Base-by-base conservation (phyloP, 2,113 vertebrate genomes). In the Toxotes jaculatrix region DNA sequence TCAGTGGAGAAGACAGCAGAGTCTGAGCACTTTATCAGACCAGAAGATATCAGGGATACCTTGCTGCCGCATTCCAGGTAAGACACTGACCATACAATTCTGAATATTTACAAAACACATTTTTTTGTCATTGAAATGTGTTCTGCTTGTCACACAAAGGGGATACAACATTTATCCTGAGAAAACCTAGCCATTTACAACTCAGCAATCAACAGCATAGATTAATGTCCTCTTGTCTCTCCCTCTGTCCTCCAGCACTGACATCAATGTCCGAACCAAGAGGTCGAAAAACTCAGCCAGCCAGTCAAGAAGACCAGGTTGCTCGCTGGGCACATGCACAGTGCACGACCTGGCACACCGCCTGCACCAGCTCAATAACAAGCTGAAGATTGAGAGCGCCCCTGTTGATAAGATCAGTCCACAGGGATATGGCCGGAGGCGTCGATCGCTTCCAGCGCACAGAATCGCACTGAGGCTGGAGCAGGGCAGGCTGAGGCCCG, bases 341-440 rank as follows among this genome's bases (percentile, higher is more conserved):
- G 95, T 98, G 87, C 97, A 98, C 74, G 96, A 97, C 77, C 84
- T 99, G 88, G 96, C 96, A 11, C 95, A 98, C 76, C 95, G 96
- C 65, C 93, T 99, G 93, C 95, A 96, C 90, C 94, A 96, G 83
- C 89, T 97, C 59, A 96, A 94, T 5, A 96, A 95, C 92, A 96
- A 96, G 85, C 75, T 93, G 0, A 98, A 96, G 89, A 95, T 93
- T 60, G 89, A 79, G 64, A 90, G 60, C 6, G 97, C 97, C 5
- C 98, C 97, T 0, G 5, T 82, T 6, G 93, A 49, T 74, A 98
- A 98, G 91, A 96, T 99, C 89, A 96, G 96, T 74, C 94, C 97
- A 0, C 92, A 94, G 23, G 97, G 98, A 87, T 99, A 99, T 27
- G 98, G 98, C 72, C 96, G 97, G 42, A 91, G 97, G 77, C 96